A percentile compares a stretch with the other conserved stretches of the same genome.
Evolutionary conservation across 2,113 vertebrate species (phyloP).

Genomic region (Daphoenositta chrysoptera): DNA sequence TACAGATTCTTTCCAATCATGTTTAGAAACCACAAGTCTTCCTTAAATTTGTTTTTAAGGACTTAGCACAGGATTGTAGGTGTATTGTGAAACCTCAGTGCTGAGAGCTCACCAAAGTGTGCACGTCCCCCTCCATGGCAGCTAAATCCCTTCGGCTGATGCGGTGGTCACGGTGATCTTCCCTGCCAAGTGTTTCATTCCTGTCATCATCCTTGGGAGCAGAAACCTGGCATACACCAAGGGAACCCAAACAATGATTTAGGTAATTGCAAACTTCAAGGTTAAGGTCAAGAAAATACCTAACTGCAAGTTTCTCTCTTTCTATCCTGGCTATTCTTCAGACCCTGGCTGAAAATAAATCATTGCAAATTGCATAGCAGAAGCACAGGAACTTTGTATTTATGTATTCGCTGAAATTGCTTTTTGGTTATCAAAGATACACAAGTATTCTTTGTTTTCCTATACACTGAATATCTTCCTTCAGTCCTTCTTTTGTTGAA

Average conservation of each 20-base stretch:
- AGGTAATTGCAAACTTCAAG: neutral
- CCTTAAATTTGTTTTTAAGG: neutral
- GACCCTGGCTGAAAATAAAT: neutral
- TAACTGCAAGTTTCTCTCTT: neutral
- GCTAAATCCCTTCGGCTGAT: conserved; percentile 78
- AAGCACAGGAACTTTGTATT: neutral
- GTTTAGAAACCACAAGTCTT: neutral
- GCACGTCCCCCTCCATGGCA: conserved; percentile 68
- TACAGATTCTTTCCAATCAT: no score
- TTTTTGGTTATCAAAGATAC: neutral
- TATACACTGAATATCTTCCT: neutral
- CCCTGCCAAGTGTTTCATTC: conserved; percentile 69
- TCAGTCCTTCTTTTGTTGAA: neutral
- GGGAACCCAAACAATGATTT: neutral
- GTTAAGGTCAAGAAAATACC: neutral
- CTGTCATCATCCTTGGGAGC: conserved; percentile 65
- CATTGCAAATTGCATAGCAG: neutral
- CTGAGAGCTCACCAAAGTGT: conserved; percentile 80
- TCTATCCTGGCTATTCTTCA: neutral
- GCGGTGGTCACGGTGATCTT: conserved; percentile 68
- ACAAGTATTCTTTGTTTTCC: neutral
- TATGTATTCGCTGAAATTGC: neutral
- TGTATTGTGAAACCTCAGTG: neutral
- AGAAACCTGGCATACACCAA: conserved; percentile 55
- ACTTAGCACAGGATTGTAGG: neutral